phyloP scores from a whole-genome alignment of 2,113 vertebrate genomes.

The Anoura caudifer region DNA sequence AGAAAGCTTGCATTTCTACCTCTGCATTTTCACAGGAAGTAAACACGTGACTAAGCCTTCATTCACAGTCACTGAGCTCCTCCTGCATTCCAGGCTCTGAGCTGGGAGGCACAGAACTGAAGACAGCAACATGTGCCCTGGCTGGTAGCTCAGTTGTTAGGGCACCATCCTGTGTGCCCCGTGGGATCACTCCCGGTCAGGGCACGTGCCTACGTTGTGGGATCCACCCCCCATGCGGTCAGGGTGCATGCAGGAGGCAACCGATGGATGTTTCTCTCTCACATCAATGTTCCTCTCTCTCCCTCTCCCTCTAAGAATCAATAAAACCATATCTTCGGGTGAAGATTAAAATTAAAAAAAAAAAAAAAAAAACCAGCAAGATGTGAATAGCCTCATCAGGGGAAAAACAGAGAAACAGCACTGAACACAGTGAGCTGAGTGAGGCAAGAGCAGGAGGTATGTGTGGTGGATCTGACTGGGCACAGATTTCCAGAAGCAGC shows the following conservation, averaged over 20 bases:
- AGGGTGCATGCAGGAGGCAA: no score
- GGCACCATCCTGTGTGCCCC: no score
- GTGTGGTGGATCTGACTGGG: neutral
- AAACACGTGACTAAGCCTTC: neutral
- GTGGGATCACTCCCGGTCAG: no score
- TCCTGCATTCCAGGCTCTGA: neutral
- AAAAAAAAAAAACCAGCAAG: neutral
- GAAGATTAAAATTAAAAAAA: no score
- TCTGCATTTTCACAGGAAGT: neutral
- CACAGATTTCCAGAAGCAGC: neutral
- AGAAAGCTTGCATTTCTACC: neutral
- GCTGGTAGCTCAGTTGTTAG: no score
- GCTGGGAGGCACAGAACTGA: neutral
- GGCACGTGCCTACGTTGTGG: no score
- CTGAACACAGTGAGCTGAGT: neutral
- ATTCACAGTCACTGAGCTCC: neutral
- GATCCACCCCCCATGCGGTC: no score
- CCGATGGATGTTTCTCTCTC: no score
- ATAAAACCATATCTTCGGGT: no score
- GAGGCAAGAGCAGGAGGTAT: accelerated
- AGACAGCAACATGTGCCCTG: neutral
- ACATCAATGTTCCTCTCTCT: no score
- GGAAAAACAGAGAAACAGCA: neutral
- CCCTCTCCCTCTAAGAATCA: no score
- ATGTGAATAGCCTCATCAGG: neutral